These are phyloP conservation scores for Gallirallus australis DNA, from an alignment of 2,797 vertebrate species.

Conservation along the genomic window DNA sequence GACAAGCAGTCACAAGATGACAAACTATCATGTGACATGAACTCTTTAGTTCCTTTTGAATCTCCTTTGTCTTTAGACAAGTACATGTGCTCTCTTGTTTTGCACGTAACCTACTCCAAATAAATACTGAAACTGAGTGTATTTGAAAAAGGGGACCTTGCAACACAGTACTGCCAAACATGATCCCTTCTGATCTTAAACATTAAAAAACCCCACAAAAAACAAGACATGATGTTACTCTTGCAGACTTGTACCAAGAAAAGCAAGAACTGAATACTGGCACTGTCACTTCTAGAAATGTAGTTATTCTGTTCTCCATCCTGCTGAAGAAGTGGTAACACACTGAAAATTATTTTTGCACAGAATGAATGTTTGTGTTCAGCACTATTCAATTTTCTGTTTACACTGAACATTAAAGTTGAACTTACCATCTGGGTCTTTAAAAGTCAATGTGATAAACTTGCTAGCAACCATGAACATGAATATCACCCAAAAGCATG, in stretches of 20 bases:
- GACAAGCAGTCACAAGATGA: background rate
- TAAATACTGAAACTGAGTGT: background rate
- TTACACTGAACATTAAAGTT: background rate
- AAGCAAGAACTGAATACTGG: background rate
- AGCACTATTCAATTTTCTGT: background rate
- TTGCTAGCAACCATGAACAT: constrained; percentile 97
- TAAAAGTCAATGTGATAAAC: constrained; percentile 90
- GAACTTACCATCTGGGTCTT: constrained; percentile 87
- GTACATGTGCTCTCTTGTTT: background rate
- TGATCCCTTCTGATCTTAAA: background rate
- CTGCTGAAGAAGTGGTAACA: background rate
- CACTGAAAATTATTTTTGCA: background rate
- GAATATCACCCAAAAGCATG: constrained; percentile 96
- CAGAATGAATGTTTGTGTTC: background rate
- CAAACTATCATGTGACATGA: background rate
- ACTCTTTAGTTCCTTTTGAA: background rate
- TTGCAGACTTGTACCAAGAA: background rate
- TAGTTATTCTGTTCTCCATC: background rate
- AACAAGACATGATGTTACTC: background rate
- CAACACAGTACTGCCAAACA: background rate
- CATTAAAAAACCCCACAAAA: background rate
- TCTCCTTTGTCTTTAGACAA: background rate
- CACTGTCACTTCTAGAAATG: background rate
- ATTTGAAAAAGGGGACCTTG: background rate
- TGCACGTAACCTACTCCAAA: background rate